Base-by-base conservation (phyloP, 2,797 vertebrate species). In the Pempheris klunzingeri region DNA sequence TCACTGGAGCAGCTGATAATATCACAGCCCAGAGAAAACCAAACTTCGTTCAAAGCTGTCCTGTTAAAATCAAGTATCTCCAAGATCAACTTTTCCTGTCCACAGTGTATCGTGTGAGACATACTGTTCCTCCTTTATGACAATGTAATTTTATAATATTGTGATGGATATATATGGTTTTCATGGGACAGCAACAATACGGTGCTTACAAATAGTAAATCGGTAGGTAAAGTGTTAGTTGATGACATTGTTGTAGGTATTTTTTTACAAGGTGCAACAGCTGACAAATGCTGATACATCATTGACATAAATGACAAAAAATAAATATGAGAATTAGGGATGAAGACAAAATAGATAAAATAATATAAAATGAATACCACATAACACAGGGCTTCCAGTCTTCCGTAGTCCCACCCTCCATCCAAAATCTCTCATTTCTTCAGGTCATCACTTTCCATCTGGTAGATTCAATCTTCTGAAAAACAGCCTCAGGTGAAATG, bases 401-500 rank as follows among this genome's bases (percentile, higher is more conserved):
- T 5, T 68, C 54, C n/a, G 4, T 39, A 30, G 53, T 36, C 9
- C 20, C 12, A 10, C 20, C 55, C 59, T 67, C 36, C 68, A 22
- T 62, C 54, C 67, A 26, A 44, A 53, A 34, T 39, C 53, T 60
- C 36, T 46, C 1, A 2, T 68, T 71, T 59, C 68, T 73, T 59
- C 32, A 52, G 66, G 68, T 77, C 74, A 70, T 81, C 80, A 5
- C 43, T 46, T 13, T 82, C 75, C 86, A 82, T 90, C 89, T 83
- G 83, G 61, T 50, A 46, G 74, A 66, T 70, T 81, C 69, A 76
- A 44, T 55, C 36, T 62, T 49, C 52, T 57, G 63, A 83, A 81
- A 86, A 88, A 89, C 74, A 80, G 81, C 90, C 81, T 57, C 76
- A 78, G 83, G 85, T 86, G 4, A 80, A 81, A 83, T 24, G 46